A percentile compares a stretch with the other conserved stretches of the same genome.
These are phyloP conservation scores for Argyresthia albistria DNA, from an alignment of 2,888 invertebrate genomes.

Conservation along the genomic window DNA sequence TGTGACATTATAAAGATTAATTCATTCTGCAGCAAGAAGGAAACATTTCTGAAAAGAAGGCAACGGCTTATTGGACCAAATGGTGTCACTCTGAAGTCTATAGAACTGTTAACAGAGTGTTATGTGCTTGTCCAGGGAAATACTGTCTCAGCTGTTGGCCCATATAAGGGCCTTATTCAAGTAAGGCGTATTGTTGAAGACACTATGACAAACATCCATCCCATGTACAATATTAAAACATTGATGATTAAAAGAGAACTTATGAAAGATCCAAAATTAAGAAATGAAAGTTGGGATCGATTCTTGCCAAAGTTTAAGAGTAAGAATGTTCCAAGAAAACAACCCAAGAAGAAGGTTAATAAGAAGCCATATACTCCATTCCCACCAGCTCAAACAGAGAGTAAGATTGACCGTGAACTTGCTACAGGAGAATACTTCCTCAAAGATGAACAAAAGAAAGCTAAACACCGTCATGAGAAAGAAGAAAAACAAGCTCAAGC, in stretches of 20 bases:
- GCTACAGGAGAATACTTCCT: conserved; percentile 98
- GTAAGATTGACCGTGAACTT: conserved; percentile 93
- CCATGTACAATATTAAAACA: conserved; percentile 97
- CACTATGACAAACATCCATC: conserved; percentile 99
- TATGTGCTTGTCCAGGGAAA: conserved; percentile 98
- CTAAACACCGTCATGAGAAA: conserved; percentile 80
- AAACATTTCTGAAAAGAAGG: conserved; percentile 94
- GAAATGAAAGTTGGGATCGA: conserved; percentile 96
- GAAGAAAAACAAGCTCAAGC: conserved; percentile 84
- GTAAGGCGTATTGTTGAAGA: conserved; percentile 93
- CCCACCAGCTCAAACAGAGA: conserved; percentile 93
- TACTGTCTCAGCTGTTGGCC: conserved; percentile 97
- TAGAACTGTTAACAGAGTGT: conserved; percentile 96
- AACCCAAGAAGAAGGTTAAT: conserved; percentile 88
- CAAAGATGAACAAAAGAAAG: conserved; percentile 84
- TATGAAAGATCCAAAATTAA: conserved; percentile 92
- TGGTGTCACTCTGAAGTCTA: conserved; percentile 97
- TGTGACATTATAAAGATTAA: conserved; percentile 98
- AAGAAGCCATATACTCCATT: conserved; percentile 98
- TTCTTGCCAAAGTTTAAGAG: conserved; percentile 95
- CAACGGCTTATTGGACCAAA: conserved; percentile 97
- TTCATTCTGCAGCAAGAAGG: conserved; percentile 89
- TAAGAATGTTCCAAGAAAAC: conserved; percentile 91
- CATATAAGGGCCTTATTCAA: conserved; percentile 90
- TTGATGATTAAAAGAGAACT: conserved; percentile 98